phyloP scores from a whole-genome alignment of 1,140 invertebrate genomes.

The Bradynema listronoti region DNA sequence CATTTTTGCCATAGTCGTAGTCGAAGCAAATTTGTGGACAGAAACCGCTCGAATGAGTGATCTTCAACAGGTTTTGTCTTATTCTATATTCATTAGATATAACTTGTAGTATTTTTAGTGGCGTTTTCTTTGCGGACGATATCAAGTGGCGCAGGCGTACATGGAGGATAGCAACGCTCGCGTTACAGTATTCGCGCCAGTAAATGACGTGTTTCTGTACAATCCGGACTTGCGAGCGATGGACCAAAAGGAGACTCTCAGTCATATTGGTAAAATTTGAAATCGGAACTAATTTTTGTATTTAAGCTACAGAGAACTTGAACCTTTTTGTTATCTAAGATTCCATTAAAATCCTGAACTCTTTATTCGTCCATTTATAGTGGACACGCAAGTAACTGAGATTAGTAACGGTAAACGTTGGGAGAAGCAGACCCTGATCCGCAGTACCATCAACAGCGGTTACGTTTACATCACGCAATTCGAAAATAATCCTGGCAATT shows the following conservation, averaged over 20 bases:
- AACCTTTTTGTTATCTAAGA: background rate
- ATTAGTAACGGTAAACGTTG: conserved; percentile 44
- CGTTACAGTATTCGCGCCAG: conserved; percentile 56
- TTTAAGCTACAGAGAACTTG: conserved; percentile 10
- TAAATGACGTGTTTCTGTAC: conserved; percentile 58
- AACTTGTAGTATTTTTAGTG: conserved; percentile 35
- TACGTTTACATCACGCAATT: conserved; percentile 58
- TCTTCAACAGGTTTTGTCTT: conserved; percentile 47
- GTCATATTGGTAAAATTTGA: conserved; percentile 50
- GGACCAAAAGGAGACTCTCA: conserved; percentile 54
- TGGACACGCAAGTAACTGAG: conserved; percentile 54
- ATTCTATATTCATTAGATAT: conserved; percentile 7
- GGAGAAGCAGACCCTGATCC: conserved; percentile 56
- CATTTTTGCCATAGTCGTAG: background rate
- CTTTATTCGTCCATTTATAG: no score
- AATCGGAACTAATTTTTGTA: no score
- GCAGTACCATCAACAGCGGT: conserved; percentile 55
- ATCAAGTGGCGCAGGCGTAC: conserved; percentile 51
- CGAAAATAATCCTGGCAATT: conserved; percentile 58
- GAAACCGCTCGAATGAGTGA: conserved; percentile 55
- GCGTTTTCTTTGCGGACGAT: conserved; percentile 50
- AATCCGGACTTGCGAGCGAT: conserved; percentile 56
- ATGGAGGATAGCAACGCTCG: conserved; percentile 57
- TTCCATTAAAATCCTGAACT: no score
- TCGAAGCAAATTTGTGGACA: conserved; percentile 46